Conservation (phyloP, 2,797 vertebrate species). For the Cichlasoma orientale region DNA sequence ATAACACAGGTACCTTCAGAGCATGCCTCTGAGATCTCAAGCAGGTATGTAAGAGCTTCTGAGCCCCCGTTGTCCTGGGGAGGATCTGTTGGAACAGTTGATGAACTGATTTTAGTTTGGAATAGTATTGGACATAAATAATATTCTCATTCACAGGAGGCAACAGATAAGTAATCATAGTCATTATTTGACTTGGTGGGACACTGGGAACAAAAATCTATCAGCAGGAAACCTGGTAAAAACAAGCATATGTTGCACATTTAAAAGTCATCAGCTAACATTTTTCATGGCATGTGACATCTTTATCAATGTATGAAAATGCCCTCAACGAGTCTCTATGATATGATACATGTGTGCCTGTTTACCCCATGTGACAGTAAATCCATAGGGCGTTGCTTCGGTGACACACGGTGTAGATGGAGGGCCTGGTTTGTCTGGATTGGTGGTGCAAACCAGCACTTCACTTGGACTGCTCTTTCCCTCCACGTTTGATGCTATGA, state of each 20-base stretch:
- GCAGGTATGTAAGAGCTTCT: constrained; percentile 91
- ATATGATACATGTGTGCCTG: background rate
- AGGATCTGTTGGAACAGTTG: constrained; percentile 81
- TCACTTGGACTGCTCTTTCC: constrained; percentile 95
- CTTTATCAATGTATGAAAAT: background rate
- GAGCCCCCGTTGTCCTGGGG: constrained; percentile 95
- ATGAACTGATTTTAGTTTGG: background rate
- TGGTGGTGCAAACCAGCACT: constrained; percentile 93
- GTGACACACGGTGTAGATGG: constrained; percentile 87
- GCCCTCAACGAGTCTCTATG: background rate
- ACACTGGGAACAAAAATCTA: background rate
- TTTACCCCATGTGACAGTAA: constrained; percentile 94
- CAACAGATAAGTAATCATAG: background rate
- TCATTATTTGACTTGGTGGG: background rate
- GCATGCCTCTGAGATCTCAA: constrained; percentile 92
- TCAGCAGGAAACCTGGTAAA: background rate
- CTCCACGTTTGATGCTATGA: constrained; percentile 93
- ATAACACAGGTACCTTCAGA: constrained; percentile 84
- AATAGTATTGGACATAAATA: background rate
- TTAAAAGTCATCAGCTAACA: too few species aligned
- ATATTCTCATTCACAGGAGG: background rate
- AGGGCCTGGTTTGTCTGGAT: constrained; percentile 93
- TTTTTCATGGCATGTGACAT: too few species aligned
- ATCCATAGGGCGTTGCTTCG: constrained; percentile 85
- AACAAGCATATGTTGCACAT: too few species aligned